Base-by-base conservation (phyloP, 2,797 vertebrate genomes). In the Esox lucius region DNA sequence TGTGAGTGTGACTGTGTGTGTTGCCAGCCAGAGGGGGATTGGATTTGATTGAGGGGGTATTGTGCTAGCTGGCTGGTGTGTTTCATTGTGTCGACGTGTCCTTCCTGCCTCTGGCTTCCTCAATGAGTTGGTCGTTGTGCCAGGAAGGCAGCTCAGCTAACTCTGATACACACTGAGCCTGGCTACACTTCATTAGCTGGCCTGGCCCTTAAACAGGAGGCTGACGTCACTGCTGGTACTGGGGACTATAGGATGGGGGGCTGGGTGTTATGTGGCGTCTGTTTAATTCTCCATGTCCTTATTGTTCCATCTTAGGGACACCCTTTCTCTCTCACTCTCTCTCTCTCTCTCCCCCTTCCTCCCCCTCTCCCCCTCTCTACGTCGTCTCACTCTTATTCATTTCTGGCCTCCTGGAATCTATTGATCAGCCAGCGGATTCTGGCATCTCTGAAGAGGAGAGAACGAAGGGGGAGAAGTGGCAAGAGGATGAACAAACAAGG, bases 361-460 rank as follows among this genome's bases (percentile, higher is more conserved):
- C 78, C 67, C 74, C 75, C 64, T 9, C 49, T 4, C n/a, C 61
- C 73, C 74, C 73, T 65, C 67, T 68, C 83, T 72, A 80, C 46
- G 64, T 80, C 79, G 35, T 39, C 35, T 39, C 35, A 39, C 35
- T 39, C 35, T 39, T 39, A 5, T 39, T 56, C 19, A 22, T 89
- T 89, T 89, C 87, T 90, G 84, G 86, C 87, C 83, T 81, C 83
- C 86, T 90, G 80, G 81, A 90, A 85, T 88, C 84, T 92, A 92
- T 93, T 90, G 91, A 93, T 93, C 90, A 90, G 86, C 80, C 82
- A 81, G 74, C 88, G 87, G 91, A 89, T 90, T 87, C 87, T 89
- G 87, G 87, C 85, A 87, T 82, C 82, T 84, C 85, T 91, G 76
- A 80, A 80, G 80, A 81, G 82, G 79, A 83, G 69, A 79, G 28